Evolutionary conservation across 2,888 invertebrate genomes (phyloP).

Genomic region (Gastracanthus pulcherrimus): DNA sequence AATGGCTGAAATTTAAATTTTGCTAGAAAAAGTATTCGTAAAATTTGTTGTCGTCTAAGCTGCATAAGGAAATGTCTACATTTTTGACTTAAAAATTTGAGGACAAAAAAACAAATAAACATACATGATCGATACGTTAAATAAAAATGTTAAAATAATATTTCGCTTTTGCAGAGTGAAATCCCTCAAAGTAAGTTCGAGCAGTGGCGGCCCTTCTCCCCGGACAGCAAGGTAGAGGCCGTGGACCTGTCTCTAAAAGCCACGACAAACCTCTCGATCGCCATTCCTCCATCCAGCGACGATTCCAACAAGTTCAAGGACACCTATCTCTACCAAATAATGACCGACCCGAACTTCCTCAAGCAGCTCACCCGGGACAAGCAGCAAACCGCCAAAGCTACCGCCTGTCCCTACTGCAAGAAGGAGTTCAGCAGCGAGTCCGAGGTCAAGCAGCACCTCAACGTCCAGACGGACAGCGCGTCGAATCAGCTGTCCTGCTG

Average conservation of each 20-base stretch:
- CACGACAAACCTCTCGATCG: not conserved
- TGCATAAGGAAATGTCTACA: too few relatives aligned
- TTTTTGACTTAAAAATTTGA: too few relatives aligned
- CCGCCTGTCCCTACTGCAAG: slow-evolving; percentile 71
- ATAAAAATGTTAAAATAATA: not conserved
- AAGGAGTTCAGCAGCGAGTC: slow-evolving; percentile 65
- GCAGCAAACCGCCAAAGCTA: slow-evolving; percentile 34
- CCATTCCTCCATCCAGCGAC: not conserved
- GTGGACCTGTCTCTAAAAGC: slow-evolving; percentile 42
- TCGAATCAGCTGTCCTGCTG: slow-evolving; percentile 69
- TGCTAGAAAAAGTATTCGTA: too few relatives aligned
- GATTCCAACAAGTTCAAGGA: slow-evolving; percentile 63
- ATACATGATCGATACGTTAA: not conserved
- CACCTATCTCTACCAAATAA: slow-evolving; percentile 71
- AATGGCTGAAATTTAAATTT: too few relatives aligned
- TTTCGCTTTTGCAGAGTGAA: not conserved
- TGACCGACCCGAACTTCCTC: slow-evolving; percentile 72
- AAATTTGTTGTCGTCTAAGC: too few relatives aligned
- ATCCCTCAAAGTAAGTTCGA: slow-evolving; percentile 29
- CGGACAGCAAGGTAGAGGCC: slow-evolving; percentile 30
- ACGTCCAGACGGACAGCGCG: slow-evolving; percentile 66
- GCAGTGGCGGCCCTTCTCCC: slow-evolving; percentile 40
- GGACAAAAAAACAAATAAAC: too few relatives aligned
- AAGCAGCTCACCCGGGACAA: slow-evolving; percentile 60
- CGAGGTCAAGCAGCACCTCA: slow-evolving; percentile 68